Conservation (phyloP, 1,140 invertebrate species). For the Oncopeltus fasciatus region DNA sequence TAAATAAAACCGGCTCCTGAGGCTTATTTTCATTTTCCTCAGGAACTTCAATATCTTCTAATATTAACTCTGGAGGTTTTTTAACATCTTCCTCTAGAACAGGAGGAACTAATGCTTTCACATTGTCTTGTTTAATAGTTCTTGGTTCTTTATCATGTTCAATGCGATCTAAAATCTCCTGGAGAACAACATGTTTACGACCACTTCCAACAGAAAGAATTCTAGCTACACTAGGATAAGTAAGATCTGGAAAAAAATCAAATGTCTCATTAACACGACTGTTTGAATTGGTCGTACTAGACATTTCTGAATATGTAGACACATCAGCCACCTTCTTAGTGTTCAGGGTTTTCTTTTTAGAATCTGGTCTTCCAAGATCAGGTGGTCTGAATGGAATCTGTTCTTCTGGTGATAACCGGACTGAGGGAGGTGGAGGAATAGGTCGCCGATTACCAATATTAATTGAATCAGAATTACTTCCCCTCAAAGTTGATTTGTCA, state of each 20-base stretch:
- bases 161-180: conserved; percentile 23
- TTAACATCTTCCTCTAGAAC: conserved; percentile 12
- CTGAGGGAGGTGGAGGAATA: conserved; percentile 57
- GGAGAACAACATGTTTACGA: conserved; percentile 56
- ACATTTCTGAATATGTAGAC: conserved; percentile 23
- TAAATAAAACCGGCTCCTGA: conserved; percentile 3
- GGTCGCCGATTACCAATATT: conserved; percentile 20
- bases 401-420: conserved; percentile 57
- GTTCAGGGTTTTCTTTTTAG: conserved; percentile 53
- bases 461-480: conserved; percentile 35
- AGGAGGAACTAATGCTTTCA: conserved; percentile 22
- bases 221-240: conserved; percentile 56
- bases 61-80: neutral
- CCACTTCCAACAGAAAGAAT: conserved; percentile 65
- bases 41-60: neutral
- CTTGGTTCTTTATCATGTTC: conserved; percentile 23
- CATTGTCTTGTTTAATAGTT: conserved; percentile 23
- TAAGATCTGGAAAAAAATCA: conserved; percentile 37
- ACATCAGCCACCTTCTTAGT: conserved; percentile 31
- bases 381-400: conserved; percentile 60
- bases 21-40: conserved; percentile 11
- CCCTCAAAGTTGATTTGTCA: conserved; percentile 64
- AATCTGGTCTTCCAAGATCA: conserved; percentile 32
- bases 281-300: conserved; percentile 24
- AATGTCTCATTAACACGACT: conserved; percentile 36